Conservation (phyloP, 2,797 vertebrate genomes). For the Paedocypris micromegethes region DNA sequence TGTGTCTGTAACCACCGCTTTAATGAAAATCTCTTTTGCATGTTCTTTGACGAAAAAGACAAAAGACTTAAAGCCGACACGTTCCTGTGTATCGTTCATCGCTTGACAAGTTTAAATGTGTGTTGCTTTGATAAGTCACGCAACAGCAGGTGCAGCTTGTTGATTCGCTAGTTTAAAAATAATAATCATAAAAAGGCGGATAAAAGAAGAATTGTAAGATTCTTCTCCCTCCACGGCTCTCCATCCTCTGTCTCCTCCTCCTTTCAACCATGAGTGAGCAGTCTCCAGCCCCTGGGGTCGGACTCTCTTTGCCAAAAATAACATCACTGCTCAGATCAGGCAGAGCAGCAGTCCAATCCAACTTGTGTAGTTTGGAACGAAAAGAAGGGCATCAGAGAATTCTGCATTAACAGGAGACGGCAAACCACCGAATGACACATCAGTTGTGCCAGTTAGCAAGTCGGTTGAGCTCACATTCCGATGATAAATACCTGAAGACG, state of each 20-base stretch:
- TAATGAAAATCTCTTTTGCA: slow-evolving; percentile 15
- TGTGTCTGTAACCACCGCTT: background rate
- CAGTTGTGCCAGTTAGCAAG: slow-evolving; percentile 14
- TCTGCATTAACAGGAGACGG: background rate
- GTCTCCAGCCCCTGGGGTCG: slow-evolving; percentile 31
- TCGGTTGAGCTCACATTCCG: slow-evolving; percentile 3
- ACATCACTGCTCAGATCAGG: slow-evolving; percentile 37
- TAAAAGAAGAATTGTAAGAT: slow-evolving; percentile 33
- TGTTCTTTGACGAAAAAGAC: slow-evolving; percentile 19
- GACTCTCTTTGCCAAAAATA: slow-evolving; percentile 47
- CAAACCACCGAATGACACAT: slow-evolving; percentile 23
- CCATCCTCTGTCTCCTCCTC: slow-evolving; percentile 31
- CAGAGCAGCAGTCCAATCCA: slow-evolving; percentile 44
- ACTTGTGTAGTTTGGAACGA: slow-evolving; percentile 27
- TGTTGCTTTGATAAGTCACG: slow-evolving; percentile 34
- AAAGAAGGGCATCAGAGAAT: slow-evolving; percentile 8
- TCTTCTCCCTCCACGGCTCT: slow-evolving; percentile 6
- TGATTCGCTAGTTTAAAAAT: slow-evolving; percentile 46
- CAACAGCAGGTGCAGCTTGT: slow-evolving; percentile 34
- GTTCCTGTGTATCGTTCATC: slow-evolving; percentile 23
- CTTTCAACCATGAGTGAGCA: slow-evolving; percentile 37
- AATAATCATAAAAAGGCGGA: background rate
- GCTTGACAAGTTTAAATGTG: slow-evolving; percentile 8
- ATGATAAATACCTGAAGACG: slow-evolving; percentile 12
- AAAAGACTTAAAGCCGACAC: slow-evolving; percentile 16